Percentiles rank a stretch among this genome's conserved stretches.
Evolutionary conservation across 2,113 vertebrate species (phyloP).

Genomic region (Ammodytes marinus): DNA sequence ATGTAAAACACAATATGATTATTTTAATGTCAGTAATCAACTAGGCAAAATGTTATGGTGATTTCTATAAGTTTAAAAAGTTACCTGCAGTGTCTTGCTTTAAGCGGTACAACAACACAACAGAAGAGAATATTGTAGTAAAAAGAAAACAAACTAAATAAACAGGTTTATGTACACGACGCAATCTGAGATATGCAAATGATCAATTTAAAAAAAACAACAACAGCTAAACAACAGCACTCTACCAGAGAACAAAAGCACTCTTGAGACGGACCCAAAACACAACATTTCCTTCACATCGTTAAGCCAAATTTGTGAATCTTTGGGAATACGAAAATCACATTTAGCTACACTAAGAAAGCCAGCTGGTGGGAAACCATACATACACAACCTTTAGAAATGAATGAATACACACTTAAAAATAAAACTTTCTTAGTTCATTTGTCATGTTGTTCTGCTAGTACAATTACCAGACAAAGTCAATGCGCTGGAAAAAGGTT

Average conservation of each 20-base stretch:
- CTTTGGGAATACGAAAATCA: constrained; percentile 3
- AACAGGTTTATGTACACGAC: neutral
- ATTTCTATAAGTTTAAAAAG: too few relatives aligned
- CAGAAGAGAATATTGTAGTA: neutral
- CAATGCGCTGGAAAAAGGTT: constrained; percentile 55
- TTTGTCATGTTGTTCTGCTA: constrained; percentile 48
- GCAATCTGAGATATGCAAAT: constrained; percentile 36
- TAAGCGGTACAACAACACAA: neutral
- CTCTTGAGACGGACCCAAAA: neutral
- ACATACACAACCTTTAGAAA: neutral
- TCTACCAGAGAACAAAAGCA: constrained; percentile 2
- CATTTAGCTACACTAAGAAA: constrained; percentile 7
- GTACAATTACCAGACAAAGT: constrained; percentile 61
- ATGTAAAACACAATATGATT: too few relatives aligned
- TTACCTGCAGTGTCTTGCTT: too few relatives aligned
- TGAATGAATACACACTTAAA: constrained; percentile 33
- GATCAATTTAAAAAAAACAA: constrained; percentile 9
- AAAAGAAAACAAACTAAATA: neutral
- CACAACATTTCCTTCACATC: neutral
- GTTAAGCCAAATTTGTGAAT: neutral
- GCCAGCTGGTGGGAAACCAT: constrained; percentile 24
- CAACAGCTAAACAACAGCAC: constrained; percentile 13
- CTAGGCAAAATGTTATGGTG: too few relatives aligned
- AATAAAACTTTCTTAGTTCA: constrained; percentile 52
- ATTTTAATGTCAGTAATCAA: too few relatives aligned